Base-by-base conservation (phyloP, 2,797 vertebrate genomes). In the Pyrocephalus nanus region DNA sequence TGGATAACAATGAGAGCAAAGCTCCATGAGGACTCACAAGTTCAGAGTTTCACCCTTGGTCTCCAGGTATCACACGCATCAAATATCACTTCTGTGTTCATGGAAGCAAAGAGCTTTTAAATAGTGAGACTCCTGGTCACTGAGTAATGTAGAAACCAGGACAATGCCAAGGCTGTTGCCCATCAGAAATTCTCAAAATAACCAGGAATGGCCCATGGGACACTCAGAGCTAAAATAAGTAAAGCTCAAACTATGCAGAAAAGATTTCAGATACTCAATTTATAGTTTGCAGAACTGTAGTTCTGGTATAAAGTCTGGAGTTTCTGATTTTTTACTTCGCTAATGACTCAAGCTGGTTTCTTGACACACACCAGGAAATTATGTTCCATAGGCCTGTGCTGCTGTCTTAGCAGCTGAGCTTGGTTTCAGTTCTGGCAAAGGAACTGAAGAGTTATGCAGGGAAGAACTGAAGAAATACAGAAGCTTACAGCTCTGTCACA, bases 141-240 rank as follows among this genome's bases (percentile, higher is more conserved):
- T 58, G 48, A 86, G 64, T 65, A 66, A 88, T 73, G n/a, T 9
- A 40, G 78, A 89, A 91, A 79, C 13, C 75, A 32, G 55, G 48
- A 26, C 55, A 83, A 40, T 53, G 32, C 53, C 75, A 78, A 48
- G 34, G 66, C 54, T 79, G 40, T n/a, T 82, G 54, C 53, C 73
- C 45, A 58, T 58, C 32, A 77, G 53, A 85, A 93, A 75, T 73
- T 90, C 80, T 71, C 27, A 74, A 38, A 91, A 92, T 91, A 88
- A 70, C 72, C 51, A 79, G 58, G 83, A 92, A 78, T 42, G 32
- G 5, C 67, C 66, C 29, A n/a, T 12, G 43, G 50, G 53, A 92
- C 32, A 60, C 15, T 78, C 5, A 1, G 38, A 67, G 51, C 58
- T 84, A 78, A 84, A 94, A 81, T 51, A 86, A 86, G 32, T 79